Evolutionary conservation across 2,797 vertebrate species (phyloP).

Genomic region (Sebastes variabilis): DNA sequence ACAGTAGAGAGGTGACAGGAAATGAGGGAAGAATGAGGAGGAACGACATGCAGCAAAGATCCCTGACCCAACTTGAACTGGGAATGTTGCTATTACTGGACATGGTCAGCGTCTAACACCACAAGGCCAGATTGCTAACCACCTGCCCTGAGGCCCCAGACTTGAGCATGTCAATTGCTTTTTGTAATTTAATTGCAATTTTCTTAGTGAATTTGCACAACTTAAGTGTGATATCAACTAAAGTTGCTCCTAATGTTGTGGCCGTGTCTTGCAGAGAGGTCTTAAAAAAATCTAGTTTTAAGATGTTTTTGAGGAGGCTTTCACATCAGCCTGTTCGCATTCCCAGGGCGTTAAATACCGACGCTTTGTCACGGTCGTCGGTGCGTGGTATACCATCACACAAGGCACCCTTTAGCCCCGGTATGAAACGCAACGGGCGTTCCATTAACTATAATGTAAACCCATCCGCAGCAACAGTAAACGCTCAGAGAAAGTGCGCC

Average conservation of each 20-base stretch:
- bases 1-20: neutral
- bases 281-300: neutral
- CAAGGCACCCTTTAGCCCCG: too few species aligned
- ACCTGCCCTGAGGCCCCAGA: too few species aligned
- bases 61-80: neutral
- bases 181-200: neutral
- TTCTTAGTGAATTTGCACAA: neutral
- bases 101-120: neutral
- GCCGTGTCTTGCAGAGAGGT: neutral
- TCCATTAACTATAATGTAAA: too few species aligned
- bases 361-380: too few species aligned
- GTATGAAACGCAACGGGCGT: too few species aligned
- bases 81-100: neutral
- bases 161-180: neutral
- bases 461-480: too few species aligned
- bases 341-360: too few species aligned
- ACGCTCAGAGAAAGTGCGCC: too few species aligned
- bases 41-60: neutral
- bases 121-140: neutral
- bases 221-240: neutral
- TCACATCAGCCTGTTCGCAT: neutral
- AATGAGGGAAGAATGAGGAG: neutral
- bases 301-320: neutral
- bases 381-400: accelerated
- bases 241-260: neutral